Percentiles rank a stretch among this genome's conserved stretches.
Evolutionary conservation across 2,797 vertebrate species (phyloP).

Genomic region (Chaunax sp.): DNA sequence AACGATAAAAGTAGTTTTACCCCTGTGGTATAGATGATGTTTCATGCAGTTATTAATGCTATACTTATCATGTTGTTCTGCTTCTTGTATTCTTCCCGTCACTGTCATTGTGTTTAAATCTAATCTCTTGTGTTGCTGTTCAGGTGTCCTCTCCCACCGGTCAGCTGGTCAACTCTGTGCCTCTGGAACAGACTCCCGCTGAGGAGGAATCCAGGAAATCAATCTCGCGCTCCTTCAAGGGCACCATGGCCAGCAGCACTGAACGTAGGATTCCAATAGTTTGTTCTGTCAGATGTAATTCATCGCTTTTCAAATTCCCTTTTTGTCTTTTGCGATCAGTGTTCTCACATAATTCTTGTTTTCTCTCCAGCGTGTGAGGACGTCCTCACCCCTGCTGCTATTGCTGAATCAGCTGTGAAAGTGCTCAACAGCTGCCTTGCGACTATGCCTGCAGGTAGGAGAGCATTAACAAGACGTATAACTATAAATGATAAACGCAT

Average conservation of each 20-base stretch:
- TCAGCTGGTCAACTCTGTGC: constrained; percentile 83
- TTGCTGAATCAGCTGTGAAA: constrained; percentile 88
- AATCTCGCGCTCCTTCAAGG: constrained; percentile 87
- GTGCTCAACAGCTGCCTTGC: constrained; percentile 90
- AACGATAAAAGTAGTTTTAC: constrained; percentile 11
- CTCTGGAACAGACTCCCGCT: constrained; percentile 87
- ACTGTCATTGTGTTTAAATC: neutral
- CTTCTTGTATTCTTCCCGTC: neutral
- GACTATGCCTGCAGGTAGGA: constrained; percentile 93
- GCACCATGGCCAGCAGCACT: constrained; percentile 91
- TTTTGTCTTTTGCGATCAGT: neutral
- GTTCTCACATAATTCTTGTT: constrained; percentile 5
- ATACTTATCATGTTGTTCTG: neutral
- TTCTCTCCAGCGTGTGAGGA: constrained; percentile 89
- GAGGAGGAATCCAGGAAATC: constrained; percentile 93
- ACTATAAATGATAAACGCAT: neutral
- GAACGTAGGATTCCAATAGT: constrained; percentile 85
- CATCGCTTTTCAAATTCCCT: neutral
- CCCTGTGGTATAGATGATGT: neutral
- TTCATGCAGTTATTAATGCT: neutral
- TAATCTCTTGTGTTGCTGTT: neutral
- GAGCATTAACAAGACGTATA: neutral
- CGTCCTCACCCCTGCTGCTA: constrained; percentile 85
- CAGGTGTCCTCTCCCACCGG: constrained; percentile 81
- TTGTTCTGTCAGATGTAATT: neutral